Evolutionary conservation across 2,888 invertebrate genomes (phyloP).

Genomic region (Chironomus riparius): DNA sequence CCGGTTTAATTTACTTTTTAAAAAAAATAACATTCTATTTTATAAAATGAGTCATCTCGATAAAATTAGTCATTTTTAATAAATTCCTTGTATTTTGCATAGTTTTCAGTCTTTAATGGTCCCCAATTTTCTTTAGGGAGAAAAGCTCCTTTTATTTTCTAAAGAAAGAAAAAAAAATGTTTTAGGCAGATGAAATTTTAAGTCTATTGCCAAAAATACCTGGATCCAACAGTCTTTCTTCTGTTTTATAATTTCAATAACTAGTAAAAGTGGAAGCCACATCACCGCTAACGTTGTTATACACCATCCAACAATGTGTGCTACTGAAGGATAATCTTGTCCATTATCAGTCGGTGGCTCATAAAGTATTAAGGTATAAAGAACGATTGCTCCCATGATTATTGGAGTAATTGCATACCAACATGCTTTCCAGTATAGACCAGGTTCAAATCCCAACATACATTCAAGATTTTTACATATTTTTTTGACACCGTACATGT

Average conservation of each 20-base stretch:
- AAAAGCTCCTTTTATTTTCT: constrained; percentile 43
- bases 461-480: constrained; percentile 66
- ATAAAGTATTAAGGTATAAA: constrained; percentile 54
- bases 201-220: constrained; percentile 22
- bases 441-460: constrained; percentile 61
- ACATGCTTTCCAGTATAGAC: constrained; percentile 68
- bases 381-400: constrained; percentile 58
- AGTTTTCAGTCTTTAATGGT: constrained; percentile 44
- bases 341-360: constrained; percentile 48
- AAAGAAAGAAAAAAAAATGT: constrained; percentile 26
- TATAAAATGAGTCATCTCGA: neutral
- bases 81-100: constrained; percentile 47
- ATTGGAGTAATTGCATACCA: constrained; percentile 68
- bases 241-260: constrained; percentile 36
- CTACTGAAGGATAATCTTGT: constrained; percentile 45
- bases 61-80: constrained; percentile 27
- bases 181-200: neutral
- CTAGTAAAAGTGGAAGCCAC: constrained; percentile 44
- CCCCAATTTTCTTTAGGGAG: constrained; percentile 47
- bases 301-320: constrained; percentile 47
- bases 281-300: constrained; percentile 45
- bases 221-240: constrained; percentile 35
- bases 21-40: neutral
- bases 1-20: neutral
- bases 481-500: constrained; percentile 63